Evolutionary conservation across 1,140 invertebrate genomes (phyloP), one percentile per base, ranked within the genome.

Genomic region (Meteorus sp.): DNA sequence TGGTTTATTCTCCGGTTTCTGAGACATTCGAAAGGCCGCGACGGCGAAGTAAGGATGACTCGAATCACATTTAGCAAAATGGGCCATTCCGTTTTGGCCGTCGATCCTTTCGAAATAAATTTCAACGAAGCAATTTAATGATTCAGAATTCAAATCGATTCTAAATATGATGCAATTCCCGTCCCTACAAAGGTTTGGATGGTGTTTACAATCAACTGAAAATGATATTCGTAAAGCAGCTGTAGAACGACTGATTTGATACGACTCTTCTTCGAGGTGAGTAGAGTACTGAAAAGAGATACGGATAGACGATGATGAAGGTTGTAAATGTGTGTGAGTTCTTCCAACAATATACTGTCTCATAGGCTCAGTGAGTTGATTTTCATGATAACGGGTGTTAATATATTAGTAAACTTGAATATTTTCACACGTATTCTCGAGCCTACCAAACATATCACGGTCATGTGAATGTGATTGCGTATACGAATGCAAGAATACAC

Each of bases 21-120:
- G 70, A 27, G 60, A 66, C 71, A 74, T 74, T 58, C 73, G 67
- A 33, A 63, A 55, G 20, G 71, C 73, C 6, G 71, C 70, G 15
- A 73, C 66, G 7, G 60, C 63, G 41, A 58, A 69, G 47, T 72
- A 74, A 48, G 73, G 73, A 58, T 74, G 73, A 20, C 63, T 65
- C 31, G 64, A 58, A 63, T 74, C 67, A 57, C 65, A 44, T 44
- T 65, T 71, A 51, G 29, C 39, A 45, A 72, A 72, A 60, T 74
- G 69, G 5, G 65, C 67, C 71, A 74, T 72, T 69, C 63, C 66
- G 41, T 19, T 35, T 20, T 29, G 31, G 13, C 29, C 37, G 35
- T 56, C 25, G n/a, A 1, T 67, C 62, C 56, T 66, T n/a, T 67
- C 59, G 13, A 52, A 25, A 67, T 35, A 56, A 45, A 59, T 31